Evolutionary conservation across 2,888 invertebrate genomes (phyloP), one percentile per base, ranked within the genome.

Genomic region (Philhelius pedissequus): DNA sequence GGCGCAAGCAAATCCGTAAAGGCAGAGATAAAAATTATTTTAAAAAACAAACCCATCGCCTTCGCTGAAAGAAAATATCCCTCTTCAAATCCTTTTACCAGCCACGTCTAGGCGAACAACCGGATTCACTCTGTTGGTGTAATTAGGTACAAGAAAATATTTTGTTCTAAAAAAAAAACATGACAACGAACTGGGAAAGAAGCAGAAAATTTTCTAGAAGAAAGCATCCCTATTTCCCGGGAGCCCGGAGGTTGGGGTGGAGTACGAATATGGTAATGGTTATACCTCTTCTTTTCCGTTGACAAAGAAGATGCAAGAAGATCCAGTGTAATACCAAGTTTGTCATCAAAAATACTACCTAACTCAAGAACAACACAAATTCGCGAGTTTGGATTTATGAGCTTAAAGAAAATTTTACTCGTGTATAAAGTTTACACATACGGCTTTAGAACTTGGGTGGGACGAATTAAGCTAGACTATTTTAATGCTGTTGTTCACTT

Each of bases 131-230:
- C n/a, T n/a, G n/a, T n/a, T 58, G 58, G 45, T 50, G 60, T 84
- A 84, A 84, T 84, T 84, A 84, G 84, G 70, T 70, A 77, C 77
- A 77, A 62, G 48, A 48, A 82, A 68, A 71, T 82, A 82, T 71
- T 77, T 71, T 73, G 58, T 66, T 77, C 52, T 43, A 11, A 8
- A 15, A 52, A 35, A 56, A 56, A 18, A 32, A 30, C 58, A 58
- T 54, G 25, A 62, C n/a, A 32, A 35, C 32, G n/a, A 64, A 64
- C 30, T 32, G 18, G 48, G 15, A 40, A 40, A 25, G 11, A 15
- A 25, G 5, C 15, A 40, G 25, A 58, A 40, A 60, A 40, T 15
- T 1, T 58, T 58, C 0, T 30, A 20, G 13, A 20, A 15, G 13
- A 62, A 27, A 64, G 30, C 32, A 32, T 45, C 64, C 48, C 40